These are phyloP conservation scores for Atrichornis clamosus DNA, from an alignment of 2,113 vertebrate species.

Conservation along the genomic window DNA sequence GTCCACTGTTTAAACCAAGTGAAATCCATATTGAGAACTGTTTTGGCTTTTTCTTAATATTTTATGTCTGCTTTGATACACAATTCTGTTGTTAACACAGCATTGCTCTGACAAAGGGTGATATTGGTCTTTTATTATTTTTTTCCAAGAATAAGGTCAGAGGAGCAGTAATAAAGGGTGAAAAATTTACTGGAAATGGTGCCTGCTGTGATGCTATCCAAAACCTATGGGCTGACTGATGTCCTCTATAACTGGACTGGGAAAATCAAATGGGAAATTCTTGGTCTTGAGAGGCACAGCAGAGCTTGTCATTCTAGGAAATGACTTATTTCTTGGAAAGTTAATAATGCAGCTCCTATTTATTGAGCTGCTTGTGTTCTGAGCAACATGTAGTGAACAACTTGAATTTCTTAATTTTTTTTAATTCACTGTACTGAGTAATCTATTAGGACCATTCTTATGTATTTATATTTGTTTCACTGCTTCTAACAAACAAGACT, in stretches of 20 bases:
- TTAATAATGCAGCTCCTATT: background rate
- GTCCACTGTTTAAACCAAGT: conserved; percentile 25
- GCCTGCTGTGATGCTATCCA: background rate
- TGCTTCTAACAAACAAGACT: background rate
- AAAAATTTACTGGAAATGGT: background rate
- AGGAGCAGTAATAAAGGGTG: background rate
- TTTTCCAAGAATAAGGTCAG: background rate
- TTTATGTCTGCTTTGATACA: conserved; percentile 3
- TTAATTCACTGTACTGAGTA: background rate
- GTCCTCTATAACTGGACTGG: background rate
- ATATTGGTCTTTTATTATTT: background rate
- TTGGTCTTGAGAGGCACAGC: background rate
- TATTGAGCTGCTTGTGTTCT: background rate
- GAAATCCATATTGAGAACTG: conserved; percentile 1
- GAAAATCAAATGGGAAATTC: background rate
- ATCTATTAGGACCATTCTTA: background rate
- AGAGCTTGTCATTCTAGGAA: background rate
- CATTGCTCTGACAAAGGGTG: conserved; percentile 37
- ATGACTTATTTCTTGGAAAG: conserved; percentile 2
- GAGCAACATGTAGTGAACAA: background rate
- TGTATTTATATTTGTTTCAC: background rate
- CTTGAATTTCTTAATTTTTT: background rate
- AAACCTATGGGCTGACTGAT: background rate
- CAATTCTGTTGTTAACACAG: background rate
- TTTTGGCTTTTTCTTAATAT: background rate